A percentile compares a stretch with the other conserved stretches of the same genome.
phyloP scores from a whole-genome alignment of 2,113 vertebrate species.

The Thryonomys swinderianus region DNA sequence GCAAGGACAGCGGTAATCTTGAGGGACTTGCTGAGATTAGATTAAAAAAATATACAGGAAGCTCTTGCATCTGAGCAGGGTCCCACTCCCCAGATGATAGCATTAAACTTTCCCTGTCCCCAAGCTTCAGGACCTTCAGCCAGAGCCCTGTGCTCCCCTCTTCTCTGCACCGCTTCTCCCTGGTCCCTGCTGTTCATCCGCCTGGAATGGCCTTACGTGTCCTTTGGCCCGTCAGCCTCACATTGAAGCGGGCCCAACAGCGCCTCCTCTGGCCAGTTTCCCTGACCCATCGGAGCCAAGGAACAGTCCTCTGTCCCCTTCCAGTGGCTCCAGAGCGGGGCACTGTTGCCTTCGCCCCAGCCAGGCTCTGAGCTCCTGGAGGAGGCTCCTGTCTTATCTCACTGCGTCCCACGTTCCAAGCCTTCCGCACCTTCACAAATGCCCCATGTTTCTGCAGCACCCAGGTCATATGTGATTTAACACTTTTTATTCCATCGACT shows the following conservation, averaged over 20 bases:
- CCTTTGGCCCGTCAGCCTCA: not conserved
- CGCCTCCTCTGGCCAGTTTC: not conserved
- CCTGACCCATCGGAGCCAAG: not conserved
- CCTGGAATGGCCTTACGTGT: not conserved
- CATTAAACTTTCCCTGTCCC: not conserved
- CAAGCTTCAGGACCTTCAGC: not conserved
- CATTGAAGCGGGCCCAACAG: accelerated
- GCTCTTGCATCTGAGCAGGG: not conserved
- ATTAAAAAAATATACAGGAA: not conserved
- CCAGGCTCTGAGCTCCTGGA: not conserved
- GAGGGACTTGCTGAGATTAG: not conserved
- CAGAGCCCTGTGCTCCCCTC: not conserved
- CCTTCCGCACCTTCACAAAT: not conserved
- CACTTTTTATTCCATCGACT: not conserved
- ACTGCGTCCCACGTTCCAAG: not conserved
- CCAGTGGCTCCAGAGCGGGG: not conserved
- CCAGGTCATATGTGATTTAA: not conserved
- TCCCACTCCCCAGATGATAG: too few relatives aligned
- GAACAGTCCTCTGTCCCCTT: accelerated
- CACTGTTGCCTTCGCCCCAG: accelerated
- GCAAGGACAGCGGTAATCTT: accelerated
- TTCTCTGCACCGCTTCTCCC: not conserved
- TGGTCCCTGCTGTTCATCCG: accelerated
- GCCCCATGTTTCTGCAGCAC: not conserved
- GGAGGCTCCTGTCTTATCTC: not conserved